These are phyloP conservation scores for Tadarida brasiliensis DNA, from an alignment of 2,797 vertebrate species.

Conservation along the genomic window DNA sequence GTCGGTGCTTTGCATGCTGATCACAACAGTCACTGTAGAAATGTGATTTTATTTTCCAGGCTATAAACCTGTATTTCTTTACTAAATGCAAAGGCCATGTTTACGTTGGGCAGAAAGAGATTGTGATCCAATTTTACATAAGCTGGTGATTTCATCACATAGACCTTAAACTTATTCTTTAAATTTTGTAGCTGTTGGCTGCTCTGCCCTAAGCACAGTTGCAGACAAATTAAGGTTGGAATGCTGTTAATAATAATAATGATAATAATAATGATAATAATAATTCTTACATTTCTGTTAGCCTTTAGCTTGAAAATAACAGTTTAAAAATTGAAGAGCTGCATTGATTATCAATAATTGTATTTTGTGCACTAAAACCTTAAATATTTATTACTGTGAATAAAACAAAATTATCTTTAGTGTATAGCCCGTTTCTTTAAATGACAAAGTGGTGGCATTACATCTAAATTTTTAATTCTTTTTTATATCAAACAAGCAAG, in stretches of 20 bases:
- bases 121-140: slow-evolving; percentile 12
- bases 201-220: background rate
- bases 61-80: slow-evolving; percentile 20
- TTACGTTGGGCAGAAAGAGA: slow-evolving; percentile 48
- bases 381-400: slow-evolving; percentile 69
- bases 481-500: background rate
- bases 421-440: slow-evolving; percentile 34
- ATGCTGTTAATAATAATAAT: slow-evolving; percentile 17
- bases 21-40: background rate
- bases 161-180: slow-evolving; percentile 23
- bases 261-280: background rate
- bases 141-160: background rate
- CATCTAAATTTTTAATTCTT: background rate
- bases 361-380: slow-evolving; percentile 56
- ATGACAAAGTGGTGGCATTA: slow-evolving; percentile 5
- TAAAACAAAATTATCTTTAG: slow-evolving; percentile 48
- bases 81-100: background rate
- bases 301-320: slow-evolving; percentile 58
- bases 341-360: slow-evolving; percentile 37
- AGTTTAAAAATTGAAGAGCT: slow-evolving; percentile 54
- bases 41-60: slow-evolving; percentile 14
- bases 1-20: background rate
- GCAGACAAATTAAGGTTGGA: slow-evolving; percentile 54
- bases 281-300: slow-evolving; percentile 15
- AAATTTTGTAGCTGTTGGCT: slow-evolving; percentile 44